Base-by-base conservation (phyloP, 2,113 vertebrate species). In the Peromyscus maniculatus region DNA sequence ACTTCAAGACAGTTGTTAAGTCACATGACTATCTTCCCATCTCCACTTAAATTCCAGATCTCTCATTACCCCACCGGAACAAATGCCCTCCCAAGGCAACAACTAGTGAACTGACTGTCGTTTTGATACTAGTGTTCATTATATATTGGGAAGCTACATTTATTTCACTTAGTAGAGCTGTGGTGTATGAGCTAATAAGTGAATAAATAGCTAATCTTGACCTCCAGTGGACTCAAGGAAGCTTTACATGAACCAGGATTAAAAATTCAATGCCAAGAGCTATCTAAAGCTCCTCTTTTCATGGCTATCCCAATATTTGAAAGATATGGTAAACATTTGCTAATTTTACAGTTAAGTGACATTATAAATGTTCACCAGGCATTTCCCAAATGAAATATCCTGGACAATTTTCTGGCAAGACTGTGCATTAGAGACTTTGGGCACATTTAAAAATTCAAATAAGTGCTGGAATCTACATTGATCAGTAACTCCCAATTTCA, bases 301-400 rank as follows among this genome's bases (percentile, higher is more conserved):
- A 22, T n/a, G 71, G 57, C 43, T 90, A 93, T 64, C 59, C 39
- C 89, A 95, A 62, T 92, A 96, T 62, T 91, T 91, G 89, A 96
- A 31, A 87, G 89, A 59, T 52, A 39, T 55, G 93, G 87, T 36
- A 91, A 84, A 39, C 19, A 86, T 66, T 91, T 90, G 31, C 36
- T 89, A 92, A 88, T 93, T 96, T 90, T 91, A 77, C 62, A 87
- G n/a, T 67, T 92, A 67, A 82, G 3, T 71, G 69, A 69, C 24
- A 93, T 75, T 59, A 83, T 31, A 92, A 93, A 89, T 92, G 79
- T 78, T 88, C 43, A 46, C 24, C 62, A n/a, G 92, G 13, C 52
- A 91, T 82, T 91, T 97, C 86, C 84, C 17, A 97, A 92, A 49
- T 98, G 87, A 97, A 95, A 64, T 88, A 82, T 77, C 87, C 62